A percentile compares a stretch with the other conserved stretches of the same genome.
Conservation (phyloP, 2,113 vertebrate genomes). For the Genyomyrus donnyi region DNA sequence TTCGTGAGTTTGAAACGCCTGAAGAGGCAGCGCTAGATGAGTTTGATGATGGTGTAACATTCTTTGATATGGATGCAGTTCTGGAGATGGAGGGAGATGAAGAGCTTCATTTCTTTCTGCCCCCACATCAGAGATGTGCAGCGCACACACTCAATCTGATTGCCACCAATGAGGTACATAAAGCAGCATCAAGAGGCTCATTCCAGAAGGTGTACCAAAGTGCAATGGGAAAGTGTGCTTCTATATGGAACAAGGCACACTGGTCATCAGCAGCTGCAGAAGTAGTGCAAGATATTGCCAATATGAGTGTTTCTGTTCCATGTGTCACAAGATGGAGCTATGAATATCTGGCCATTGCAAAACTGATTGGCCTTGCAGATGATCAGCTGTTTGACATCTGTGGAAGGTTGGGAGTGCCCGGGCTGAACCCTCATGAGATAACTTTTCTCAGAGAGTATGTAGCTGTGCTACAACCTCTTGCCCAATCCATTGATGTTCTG, state of each 20-base stretch:
- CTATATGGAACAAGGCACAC: constrained; percentile 2
- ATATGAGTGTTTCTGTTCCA: constrained; percentile 8
- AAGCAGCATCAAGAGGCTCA: background rate
- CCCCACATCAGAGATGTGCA: constrained; percentile 11
- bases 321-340: background rate
- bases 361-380: background rate
- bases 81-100: constrained; percentile 18
- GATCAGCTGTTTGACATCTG: background rate
- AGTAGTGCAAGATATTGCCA: background rate
- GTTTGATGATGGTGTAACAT: background rate
- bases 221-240: constrained; percentile 9
- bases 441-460: constrained; percentile 10
- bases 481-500: constrained; percentile 10
- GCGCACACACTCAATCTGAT: constrained; percentile 8
- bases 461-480: constrained; percentile 11
- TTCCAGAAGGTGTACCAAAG: background rate
- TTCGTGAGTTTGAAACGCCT: background rate
- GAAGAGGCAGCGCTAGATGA: background rate
- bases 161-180: constrained; percentile 7
- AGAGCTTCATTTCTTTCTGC: constrained; percentile 21
- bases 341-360: background rate
- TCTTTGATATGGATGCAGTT: constrained; percentile 11
- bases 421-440: background rate
- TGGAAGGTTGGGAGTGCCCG: background rate
- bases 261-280: background rate